Percentiles rank a stretch among this genome's conserved stretches.
phyloP scores from a whole-genome alignment of 2,797 vertebrate genomes.

The Cyclura pinguis region DNA sequence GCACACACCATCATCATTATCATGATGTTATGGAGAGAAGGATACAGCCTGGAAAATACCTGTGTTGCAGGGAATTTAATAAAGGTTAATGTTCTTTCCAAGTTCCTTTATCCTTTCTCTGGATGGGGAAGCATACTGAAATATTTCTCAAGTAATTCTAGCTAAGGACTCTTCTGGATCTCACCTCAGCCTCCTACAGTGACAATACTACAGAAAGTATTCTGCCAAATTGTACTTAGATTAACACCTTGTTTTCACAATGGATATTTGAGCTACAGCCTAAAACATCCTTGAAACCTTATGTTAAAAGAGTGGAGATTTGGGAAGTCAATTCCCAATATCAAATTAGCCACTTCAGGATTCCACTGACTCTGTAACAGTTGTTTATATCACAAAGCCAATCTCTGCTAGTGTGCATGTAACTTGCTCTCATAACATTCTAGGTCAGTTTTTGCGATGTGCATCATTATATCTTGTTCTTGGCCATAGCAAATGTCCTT shows the following conservation, averaged over 20 bases:
- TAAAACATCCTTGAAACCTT: not conserved
- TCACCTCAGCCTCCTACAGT: not conserved
- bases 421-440: conserved; percentile 44
- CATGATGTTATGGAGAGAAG: not conserved
- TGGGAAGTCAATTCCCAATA: conserved; percentile 8
- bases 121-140: not conserved
- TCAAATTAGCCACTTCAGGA: not conserved
- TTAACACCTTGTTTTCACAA: conserved; percentile 7
- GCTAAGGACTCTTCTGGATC: not conserved
- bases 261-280: not conserved
- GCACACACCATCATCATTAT: not conserved
- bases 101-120: not conserved
- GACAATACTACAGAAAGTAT: not conserved
- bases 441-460: conserved; percentile 38
- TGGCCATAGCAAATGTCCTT: conserved; percentile 51
- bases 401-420: not conserved
- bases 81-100: conserved; percentile 39
- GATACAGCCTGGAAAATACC: not conserved
- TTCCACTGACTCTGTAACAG: conserved; percentile 22
- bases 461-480: conserved; percentile 39
- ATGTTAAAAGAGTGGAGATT: not conserved
- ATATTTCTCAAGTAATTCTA: not conserved
- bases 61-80: not conserved
- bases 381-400: conserved; percentile 34
- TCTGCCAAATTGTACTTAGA: conserved; percentile 8